Evolutionary conservation across 2,113 vertebrate species (phyloP).

Genomic region (Podarcis cretensis): DNA sequence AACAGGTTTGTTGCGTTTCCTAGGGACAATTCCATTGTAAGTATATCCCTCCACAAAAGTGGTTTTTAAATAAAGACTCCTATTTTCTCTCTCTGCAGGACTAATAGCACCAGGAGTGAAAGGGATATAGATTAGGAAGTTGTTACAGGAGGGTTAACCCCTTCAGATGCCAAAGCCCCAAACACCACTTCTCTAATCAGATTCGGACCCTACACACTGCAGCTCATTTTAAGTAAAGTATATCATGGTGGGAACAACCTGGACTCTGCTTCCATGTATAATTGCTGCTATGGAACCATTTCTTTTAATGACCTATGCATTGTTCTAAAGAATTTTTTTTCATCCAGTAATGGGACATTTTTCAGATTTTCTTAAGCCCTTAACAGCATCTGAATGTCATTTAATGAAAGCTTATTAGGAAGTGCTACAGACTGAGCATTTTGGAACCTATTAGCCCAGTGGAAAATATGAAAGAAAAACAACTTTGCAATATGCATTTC

Average conservation of each 20-base stretch:
- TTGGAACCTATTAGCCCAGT: fast-evolving
- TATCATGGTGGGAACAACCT: neutral
- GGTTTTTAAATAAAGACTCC: too few relatives aligned
- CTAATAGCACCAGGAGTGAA: neutral
- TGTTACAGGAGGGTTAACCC: neutral
- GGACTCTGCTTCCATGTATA: neutral
- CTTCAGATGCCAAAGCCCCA: neutral
- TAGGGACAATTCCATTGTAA: neutral
- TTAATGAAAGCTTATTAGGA: fast-evolving
- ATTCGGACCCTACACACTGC: neutral
- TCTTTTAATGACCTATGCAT: neutral
- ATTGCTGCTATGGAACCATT: neutral
- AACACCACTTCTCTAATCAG: too few relatives aligned
- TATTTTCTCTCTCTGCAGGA: neutral
- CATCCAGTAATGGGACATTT: neutral
- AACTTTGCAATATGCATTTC: fast-evolving
- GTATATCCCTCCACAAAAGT: too few relatives aligned
- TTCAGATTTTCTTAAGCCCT: fast-evolving
- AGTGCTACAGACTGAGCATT: fast-evolving
- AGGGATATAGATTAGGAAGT: neutral
- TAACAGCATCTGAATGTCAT: fast-evolving
- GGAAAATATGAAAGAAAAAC: neutral
- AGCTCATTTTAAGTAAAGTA: neutral
- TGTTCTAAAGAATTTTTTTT: neutral
- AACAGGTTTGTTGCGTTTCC: neutral